Base-by-base conservation (phyloP, 2,888 invertebrate species). In the Cloeon dipterum region DNA sequence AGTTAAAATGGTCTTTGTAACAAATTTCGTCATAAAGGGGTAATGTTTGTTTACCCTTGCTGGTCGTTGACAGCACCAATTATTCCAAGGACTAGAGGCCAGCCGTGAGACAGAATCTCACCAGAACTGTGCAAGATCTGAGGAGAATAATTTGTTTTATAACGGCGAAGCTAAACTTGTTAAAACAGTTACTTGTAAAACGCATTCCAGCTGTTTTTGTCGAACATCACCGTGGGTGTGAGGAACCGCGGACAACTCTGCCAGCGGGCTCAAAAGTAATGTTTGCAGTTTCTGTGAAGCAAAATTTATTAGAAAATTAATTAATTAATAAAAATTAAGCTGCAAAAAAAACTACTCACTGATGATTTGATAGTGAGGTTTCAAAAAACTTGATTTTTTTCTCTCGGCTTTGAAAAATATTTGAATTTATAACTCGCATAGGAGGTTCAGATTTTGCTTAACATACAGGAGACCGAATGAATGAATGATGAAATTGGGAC, bases 41-140 rank as follows among this genome's bases (percentile, higher is more conserved):
- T 23, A 8, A 23, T 23, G 23, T 8, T 23, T 23, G 8, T 25
- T 23, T 25, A 83, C 85, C 85, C 85, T 53, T 91, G 91, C 52
- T 85, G 82, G 49, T 83, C 78, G 44, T 78, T 81, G 33, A 94
- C 85, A 40, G 91, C 88, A n/a, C 91, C 88, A 49, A 94, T 85
- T 47, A 94, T 86, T 49, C 81, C 81, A 47, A 96, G 72, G 50
- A 94, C 76, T 41, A 83, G 69, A 17, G 93, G 91, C 94, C 94
- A 96, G 35, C 93, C 91, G 50, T 86, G 81, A 3, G 81, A 78
- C 26, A 96, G 66, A 42, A 81, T 78, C 53, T 94, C 91, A 0
- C 93, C 94, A 42, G 78, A 77, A 25, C 79, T 81, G 59, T 96
- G 94, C 38, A 98, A 66, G 45, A 29, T 29, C 29, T 29, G 8